Percentiles rank a stretch among this genome's conserved stretches.
Conservation (phyloP, 2,113 vertebrate genomes). For the Mastomys coucha region DNA sequence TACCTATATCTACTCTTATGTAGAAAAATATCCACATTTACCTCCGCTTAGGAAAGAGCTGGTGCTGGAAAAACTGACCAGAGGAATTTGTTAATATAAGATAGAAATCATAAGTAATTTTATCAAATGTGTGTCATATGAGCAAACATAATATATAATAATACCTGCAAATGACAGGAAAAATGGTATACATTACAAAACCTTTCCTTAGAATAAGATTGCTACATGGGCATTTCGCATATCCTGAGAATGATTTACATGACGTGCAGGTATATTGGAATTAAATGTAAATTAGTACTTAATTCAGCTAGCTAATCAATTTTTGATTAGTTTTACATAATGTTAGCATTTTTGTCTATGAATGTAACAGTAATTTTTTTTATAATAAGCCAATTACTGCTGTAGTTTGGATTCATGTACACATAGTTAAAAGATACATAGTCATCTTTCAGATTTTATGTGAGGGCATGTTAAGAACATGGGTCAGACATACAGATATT, state of each 20-base stretch:
- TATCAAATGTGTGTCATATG: neutral
- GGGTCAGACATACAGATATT: neutral
- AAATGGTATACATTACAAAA: neutral
- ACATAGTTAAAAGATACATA: neutral
- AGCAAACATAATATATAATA: neutral
- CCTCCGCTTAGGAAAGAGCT: neutral
- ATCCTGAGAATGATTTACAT: neutral
- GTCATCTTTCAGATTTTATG: neutral
- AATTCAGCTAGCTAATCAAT: neutral
- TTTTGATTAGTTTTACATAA: neutral
- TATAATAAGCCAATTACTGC: neutral
- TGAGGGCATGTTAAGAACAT: neutral
- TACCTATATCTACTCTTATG: neutral
- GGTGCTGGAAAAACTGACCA: neutral
- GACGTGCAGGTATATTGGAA: neutral
- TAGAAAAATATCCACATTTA: neutral
- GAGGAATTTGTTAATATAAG: constrained; percentile 21
- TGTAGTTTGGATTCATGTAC: neutral
- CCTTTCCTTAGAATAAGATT: neutral
- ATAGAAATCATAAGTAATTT: constrained; percentile 22
- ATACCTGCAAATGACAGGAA: neutral
- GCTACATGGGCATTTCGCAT: neutral
- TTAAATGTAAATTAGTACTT: neutral
- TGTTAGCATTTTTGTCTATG: neutral
- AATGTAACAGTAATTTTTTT: neutral